Percentiles rank a stretch among this genome's conserved stretches.
Conservation (phyloP, 1,140 invertebrate species). For the Venustaconcha ellipsiformis region DNA sequence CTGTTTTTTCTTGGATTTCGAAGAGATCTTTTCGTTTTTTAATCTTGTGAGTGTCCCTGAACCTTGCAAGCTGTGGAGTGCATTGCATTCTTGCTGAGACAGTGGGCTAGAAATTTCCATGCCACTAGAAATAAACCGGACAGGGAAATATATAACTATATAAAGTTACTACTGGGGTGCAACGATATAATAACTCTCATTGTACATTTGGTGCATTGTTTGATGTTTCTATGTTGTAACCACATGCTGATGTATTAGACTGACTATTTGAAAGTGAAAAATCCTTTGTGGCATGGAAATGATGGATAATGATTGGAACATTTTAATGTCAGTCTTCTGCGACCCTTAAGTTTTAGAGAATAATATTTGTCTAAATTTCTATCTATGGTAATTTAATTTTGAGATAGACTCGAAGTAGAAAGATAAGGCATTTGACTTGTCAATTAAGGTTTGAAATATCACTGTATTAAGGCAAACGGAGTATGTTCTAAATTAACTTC, state of each 20-base stretch:
- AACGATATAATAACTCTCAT: too few species aligned
- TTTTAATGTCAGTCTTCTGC: too few species aligned
- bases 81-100: not conserved
- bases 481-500: not conserved
- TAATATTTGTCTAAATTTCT: too few species aligned
- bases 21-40: not conserved
- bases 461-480: not conserved
- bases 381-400: not conserved
- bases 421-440: not conserved
- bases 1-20: slow-evolving; percentile 5
- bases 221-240: too few species aligned
- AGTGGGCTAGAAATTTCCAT: slow-evolving; percentile 5
- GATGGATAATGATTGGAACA: too few species aligned
- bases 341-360: too few species aligned
- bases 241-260: too few species aligned
- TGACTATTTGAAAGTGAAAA: too few species aligned
- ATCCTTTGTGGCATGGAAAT: too few species aligned
- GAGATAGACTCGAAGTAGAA: not conserved
- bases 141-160: too few species aligned
- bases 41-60: not conserved
- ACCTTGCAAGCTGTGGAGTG: slow-evolving; percentile 12
- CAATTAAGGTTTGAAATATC: not conserved
- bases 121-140: not conserved
- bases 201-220: too few species aligned
- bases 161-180: too few species aligned